Percentiles rank a stretch among this genome's conserved stretches.
These are phyloP conservation scores for Campoletis raptor DNA, from an alignment of 2,888 invertebrate genomes.

Conservation along the genomic window DNA sequence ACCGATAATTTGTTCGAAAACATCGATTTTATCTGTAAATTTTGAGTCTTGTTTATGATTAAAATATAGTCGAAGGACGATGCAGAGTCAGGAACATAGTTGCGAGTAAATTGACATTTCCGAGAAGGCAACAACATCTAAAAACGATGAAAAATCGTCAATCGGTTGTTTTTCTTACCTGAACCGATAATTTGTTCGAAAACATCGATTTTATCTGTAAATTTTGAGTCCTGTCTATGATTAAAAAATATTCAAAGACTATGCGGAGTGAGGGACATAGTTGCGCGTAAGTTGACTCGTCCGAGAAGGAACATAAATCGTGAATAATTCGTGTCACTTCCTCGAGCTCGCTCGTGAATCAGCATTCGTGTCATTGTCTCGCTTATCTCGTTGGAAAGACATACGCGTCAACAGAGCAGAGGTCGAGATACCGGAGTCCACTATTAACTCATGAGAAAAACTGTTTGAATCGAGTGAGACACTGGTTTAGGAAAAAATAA, in stretches of 20 bases:
- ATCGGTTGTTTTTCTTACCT: background rate
- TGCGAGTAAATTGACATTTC: too few species aligned
- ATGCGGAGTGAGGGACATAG: background rate
- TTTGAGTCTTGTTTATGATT: too few species aligned
- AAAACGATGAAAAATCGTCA: background rate
- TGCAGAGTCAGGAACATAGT: too few species aligned
- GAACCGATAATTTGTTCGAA: background rate
- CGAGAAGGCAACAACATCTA: too few species aligned
- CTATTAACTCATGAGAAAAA: background rate
- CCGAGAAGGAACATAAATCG: background rate
- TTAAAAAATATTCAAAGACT: background rate
- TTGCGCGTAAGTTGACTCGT: background rate
- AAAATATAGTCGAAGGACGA: too few species aligned
- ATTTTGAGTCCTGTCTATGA: background rate
- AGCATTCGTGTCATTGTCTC: constrained; percentile 19
- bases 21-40: too few species aligned
- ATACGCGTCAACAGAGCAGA: constrained; percentile 2
- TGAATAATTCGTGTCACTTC: constrained; percentile 1
- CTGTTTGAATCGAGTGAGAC: background rate
- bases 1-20: too few species aligned
- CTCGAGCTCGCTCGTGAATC: constrained; percentile 25
- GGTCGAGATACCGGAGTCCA: constrained; percentile 1
- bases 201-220: too few species aligned
- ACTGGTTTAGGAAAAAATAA: background rate
- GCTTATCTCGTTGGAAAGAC: constrained; percentile 29